Evolutionary conservation across 2,797 vertebrate species (phyloP).

Genomic region (Notolabrus celidotus): DNA sequence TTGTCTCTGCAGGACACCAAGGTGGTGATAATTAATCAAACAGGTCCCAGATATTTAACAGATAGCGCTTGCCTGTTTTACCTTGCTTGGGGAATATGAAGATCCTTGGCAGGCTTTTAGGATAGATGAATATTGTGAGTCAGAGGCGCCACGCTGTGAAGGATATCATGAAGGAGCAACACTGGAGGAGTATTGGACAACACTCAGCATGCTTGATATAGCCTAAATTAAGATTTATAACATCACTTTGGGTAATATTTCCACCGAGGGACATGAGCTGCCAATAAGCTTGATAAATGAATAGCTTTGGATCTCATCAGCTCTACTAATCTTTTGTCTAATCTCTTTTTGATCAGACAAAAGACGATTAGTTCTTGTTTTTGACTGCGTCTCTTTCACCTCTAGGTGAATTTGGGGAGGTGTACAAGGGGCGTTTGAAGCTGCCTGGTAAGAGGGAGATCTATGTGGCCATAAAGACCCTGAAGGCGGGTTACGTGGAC

Average conservation of each 20-base stretch:
- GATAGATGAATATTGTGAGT: conserved; percentile 50
- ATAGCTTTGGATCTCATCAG: conserved; percentile 40
- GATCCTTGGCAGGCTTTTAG: conserved; percentile 47
- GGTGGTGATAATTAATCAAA: conserved; percentile 77
- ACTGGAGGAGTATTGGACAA: conserved; percentile 43
- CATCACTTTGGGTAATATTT: conserved; percentile 29
- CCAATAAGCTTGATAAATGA: conserved; percentile 40
- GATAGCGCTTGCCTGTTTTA: conserved; percentile 50
- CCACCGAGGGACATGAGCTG: conserved; percentile 28
- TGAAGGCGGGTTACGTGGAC: conserved; percentile 97
- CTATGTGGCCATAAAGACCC: conserved; percentile 97
- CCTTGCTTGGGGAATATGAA: conserved; percentile 59
- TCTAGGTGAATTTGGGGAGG: conserved; percentile 98
- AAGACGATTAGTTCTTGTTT: conserved; percentile 22
- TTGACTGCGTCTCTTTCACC: conserved; percentile 23
- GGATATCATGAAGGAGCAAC: conserved; percentile 42
- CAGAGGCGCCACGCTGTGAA: conserved; percentile 46
- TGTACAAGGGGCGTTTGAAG: conserved; percentile 98
- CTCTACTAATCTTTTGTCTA: conserved; percentile 30
- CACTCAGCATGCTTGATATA: conserved; percentile 48
- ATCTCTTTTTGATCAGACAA: conserved; percentile 17
- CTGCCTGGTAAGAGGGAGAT: conserved; percentile 97
- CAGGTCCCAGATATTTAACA: conserved; percentile 65
- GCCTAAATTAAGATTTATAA: conserved; percentile 40
- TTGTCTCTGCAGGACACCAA: conserved; percentile 60